These are phyloP conservation scores for Sminthurides aquaticus DNA, from an alignment of 2,888 invertebrate species.

Conservation along the genomic window DNA sequence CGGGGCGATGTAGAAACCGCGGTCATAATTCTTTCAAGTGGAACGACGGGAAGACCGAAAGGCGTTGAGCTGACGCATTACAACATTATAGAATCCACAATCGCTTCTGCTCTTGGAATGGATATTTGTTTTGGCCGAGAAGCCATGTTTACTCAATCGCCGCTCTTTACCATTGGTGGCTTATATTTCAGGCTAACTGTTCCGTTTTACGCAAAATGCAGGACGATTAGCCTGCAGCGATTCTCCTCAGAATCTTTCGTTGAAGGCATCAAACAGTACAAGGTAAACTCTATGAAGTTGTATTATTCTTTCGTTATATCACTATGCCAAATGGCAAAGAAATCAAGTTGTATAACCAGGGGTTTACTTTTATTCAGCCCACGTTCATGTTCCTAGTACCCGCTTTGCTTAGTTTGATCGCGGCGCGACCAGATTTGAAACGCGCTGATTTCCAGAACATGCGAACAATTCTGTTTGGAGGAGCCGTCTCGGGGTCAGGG, in stretches of 20 bases:
- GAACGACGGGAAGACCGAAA: not conserved
- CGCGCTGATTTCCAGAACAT: not conserved
- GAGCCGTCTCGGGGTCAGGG: not conserved
- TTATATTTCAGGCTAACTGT: not conserved
- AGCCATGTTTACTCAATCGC: not conserved
- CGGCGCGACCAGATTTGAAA: not conserved
- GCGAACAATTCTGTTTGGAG: not conserved
- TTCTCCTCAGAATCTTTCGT: not conserved
- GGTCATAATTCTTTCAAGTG: not conserved
- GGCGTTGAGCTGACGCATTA: not conserved
- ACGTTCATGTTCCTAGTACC: not conserved
- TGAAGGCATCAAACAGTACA: not conserved
- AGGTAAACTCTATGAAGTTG: too few species aligned
- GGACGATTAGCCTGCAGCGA: not conserved
- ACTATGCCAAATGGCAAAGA: too few species aligned
- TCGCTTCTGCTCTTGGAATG: not conserved
- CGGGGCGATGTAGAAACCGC: not conserved
- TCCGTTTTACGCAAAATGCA: not conserved
- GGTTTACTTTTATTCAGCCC: not conserved
- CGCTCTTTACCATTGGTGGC: not conserved
- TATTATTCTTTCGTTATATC: too few species aligned
- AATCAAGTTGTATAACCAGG: too few species aligned
- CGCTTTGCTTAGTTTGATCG: not conserved
- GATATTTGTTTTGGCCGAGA: not conserved
- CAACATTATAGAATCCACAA: not conserved